Evolutionary conservation across 2,888 invertebrate genomes (phyloP).

Genomic region (Emesis furor): DNA sequence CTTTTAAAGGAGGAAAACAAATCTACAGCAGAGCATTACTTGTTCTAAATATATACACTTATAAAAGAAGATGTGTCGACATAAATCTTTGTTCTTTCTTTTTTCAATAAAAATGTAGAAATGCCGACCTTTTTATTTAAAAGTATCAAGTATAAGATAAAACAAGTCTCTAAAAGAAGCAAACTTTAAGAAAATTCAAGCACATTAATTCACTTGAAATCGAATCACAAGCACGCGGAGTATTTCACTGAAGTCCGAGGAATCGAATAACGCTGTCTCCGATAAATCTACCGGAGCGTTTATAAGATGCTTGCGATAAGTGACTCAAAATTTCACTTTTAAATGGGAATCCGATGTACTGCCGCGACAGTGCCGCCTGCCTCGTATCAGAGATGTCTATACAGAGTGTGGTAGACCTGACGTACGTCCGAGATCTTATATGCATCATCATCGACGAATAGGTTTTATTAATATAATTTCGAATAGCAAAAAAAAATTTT

Average conservation of each 20-base stretch:
- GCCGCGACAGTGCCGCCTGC: too few species aligned
- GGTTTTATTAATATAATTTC: too few species aligned
- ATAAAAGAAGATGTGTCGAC: not conserved
- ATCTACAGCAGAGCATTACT: too few species aligned
- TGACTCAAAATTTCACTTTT: slow-evolving; percentile 11
- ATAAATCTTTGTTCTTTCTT: not conserved
- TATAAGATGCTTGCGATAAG: slow-evolving; percentile 9
- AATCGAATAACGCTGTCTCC: slow-evolving; percentile 5
- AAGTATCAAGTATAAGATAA: not conserved
- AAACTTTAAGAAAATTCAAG: slow-evolving; percentile 1
- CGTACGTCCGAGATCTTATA: not conserved
- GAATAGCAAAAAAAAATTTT: too few species aligned
- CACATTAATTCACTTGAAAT: slow-evolving; percentile 4
- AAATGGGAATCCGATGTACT: slow-evolving; percentile 9
- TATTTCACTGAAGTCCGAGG: not conserved
- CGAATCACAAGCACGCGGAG: not conserved
- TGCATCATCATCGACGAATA: not conserved
- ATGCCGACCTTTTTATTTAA: not conserved
- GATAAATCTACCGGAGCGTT: slow-evolving; percentile 7
- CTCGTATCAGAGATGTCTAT: not conserved
- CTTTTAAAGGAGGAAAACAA: too few species aligned
- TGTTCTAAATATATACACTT: too few species aligned
- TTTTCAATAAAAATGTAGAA: not conserved
- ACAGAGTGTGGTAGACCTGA: not conserved
- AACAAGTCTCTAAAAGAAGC: not conserved